Percentiles rank a stretch among this genome's conserved stretches.
Evolutionary conservation across 2,888 invertebrate species (phyloP).

Genomic region (Zygaena filipendulae): DNA sequence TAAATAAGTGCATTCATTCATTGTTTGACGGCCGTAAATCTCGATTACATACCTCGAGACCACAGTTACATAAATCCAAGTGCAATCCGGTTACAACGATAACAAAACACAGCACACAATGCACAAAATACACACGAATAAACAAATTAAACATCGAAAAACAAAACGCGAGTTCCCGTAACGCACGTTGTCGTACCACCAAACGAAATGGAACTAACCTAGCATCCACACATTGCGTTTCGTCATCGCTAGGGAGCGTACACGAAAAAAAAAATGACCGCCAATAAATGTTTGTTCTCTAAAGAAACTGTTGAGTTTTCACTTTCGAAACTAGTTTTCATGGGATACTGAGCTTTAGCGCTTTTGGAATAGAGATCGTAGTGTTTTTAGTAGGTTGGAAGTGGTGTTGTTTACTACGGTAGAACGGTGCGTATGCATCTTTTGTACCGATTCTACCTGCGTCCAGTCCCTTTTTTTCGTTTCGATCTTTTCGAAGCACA

Average conservation of each 20-base stretch:
- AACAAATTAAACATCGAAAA: slow-evolving; percentile 22
- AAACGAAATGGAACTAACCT: slow-evolving; percentile 50
- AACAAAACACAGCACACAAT: slow-evolving; percentile 16
- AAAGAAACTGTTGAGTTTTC: slow-evolving; percentile 10
- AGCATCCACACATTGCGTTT: slow-evolving; percentile 31
- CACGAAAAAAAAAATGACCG: slow-evolving; percentile 61
- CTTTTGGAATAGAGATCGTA: slow-evolving; percentile 2
- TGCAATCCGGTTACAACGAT: slow-evolving; percentile 12
- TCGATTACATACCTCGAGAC: slow-evolving; percentile 15
- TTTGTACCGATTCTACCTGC: slow-evolving; percentile 61
- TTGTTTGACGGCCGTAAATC: too few species aligned
- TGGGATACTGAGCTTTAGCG: slow-evolving; percentile 24
- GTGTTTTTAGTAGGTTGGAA: slow-evolving; percentile 8
- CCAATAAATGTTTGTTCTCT: slow-evolving; percentile 33
- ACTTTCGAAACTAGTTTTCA: slow-evolving; percentile 6
- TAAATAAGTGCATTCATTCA: too few species aligned
- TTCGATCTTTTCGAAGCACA: not conserved
- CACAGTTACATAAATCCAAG: too few species aligned
- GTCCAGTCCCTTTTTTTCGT: slow-evolving; percentile 49
- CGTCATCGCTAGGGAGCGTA: slow-evolving; percentile 28
- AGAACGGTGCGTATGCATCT: slow-evolving; percentile 40
- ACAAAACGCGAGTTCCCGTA: too few species aligned
- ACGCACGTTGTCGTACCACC: too few species aligned
- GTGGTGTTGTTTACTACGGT: slow-evolving; percentile 16
- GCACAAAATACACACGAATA: slow-evolving; percentile 18